Evolutionary conservation across 2,113 vertebrate genomes (phyloP).

Genomic region (Oreocharis arfaki): DNA sequence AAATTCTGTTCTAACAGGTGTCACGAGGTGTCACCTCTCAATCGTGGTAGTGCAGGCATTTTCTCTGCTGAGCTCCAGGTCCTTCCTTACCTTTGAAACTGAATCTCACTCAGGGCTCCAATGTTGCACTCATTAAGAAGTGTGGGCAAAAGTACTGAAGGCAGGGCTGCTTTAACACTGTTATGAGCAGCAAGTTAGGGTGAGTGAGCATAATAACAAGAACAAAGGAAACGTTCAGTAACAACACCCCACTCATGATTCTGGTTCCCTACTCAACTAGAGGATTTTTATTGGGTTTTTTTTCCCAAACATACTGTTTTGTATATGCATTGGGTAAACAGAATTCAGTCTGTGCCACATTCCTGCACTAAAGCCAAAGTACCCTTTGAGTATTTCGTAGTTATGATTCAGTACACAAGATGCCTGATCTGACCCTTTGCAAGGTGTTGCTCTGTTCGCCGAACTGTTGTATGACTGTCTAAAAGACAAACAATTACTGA

Average conservation of each 20-base stretch:
- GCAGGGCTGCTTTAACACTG: neutral
- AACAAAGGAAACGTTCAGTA: neutral
- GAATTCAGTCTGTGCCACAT: neutral
- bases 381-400: neutral
- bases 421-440: neutral
- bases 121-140: neutral
- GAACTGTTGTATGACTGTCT: neutral
- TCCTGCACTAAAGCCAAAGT: neutral
- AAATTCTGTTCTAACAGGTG: neutral
- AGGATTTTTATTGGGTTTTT: neutral
- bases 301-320: neutral
- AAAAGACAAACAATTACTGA: neutral
- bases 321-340: neutral
- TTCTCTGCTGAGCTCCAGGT: neutral
- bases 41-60: neutral
- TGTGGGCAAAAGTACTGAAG: neutral
- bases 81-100: neutral
- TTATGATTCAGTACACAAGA: neutral
- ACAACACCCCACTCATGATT: neutral
- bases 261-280: neutral
- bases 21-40: neutral
- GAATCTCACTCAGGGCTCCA: neutral
- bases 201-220: accelerated
- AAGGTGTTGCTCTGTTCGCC: neutral
- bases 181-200: neutral